Conservation (phyloP, 2,797 vertebrate species). For the Loriculus beryllinus region DNA sequence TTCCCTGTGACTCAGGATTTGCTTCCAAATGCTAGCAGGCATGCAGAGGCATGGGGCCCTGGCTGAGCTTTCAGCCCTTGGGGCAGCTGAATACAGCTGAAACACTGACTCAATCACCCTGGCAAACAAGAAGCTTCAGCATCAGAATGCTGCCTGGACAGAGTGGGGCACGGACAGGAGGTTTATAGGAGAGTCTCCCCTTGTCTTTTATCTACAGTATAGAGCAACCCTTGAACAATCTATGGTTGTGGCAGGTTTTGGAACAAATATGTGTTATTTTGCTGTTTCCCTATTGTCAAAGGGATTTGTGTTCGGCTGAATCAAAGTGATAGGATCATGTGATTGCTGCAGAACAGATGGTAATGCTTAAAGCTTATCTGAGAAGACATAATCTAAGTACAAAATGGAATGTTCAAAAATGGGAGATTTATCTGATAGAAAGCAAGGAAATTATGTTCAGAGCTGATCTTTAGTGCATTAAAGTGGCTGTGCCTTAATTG, state of each 20-base stretch:
- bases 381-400: constrained; percentile 53
- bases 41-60: constrained; percentile 46
- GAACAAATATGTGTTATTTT: not conserved
- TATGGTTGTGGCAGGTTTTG: not conserved
- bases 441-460: constrained; percentile 5
- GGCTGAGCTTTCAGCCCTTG: constrained; percentile 15
- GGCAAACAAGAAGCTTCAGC: not conserved
- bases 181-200: not conserved
- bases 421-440: constrained; percentile 28
- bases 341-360: constrained; percentile 52
- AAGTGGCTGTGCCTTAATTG: constrained; percentile 51
- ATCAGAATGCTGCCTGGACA: not conserved
- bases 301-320: constrained; percentile 21
- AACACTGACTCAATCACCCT: constrained; percentile 20
- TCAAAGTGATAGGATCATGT: constrained; percentile 42
- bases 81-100: constrained; percentile 45
- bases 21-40: constrained; percentile 50
- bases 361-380: constrained; percentile 57
- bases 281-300: not conserved
- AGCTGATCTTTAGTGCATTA: constrained; percentile 41
- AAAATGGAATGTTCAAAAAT: constrained; percentile 59
- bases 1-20: constrained; percentile 36
- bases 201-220: not conserved
- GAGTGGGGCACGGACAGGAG: not conserved
- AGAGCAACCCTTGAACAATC: not conserved